Base-by-base conservation (phyloP, 2,888 invertebrate species). In the Peribatodes rhomboidaria region DNA sequence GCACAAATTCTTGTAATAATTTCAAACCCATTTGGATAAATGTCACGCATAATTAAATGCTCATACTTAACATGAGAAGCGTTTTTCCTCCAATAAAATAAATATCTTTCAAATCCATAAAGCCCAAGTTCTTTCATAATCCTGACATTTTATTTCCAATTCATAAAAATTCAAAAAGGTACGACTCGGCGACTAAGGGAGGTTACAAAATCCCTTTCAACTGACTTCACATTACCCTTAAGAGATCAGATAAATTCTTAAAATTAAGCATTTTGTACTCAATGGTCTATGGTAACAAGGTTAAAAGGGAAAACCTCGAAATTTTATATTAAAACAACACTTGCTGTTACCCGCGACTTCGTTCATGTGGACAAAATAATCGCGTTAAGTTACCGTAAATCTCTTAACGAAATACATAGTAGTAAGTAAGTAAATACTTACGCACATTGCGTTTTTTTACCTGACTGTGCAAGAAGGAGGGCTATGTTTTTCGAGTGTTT, bases 141-240 rank as follows among this genome's bases (percentile, higher is more conserved):
- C 41, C 41, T 42, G 14, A 42, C 39, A 54, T 50, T 44, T 59
- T 33, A 59, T 20, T 42, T 52, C 33, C 53, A 61, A 61, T 61
- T 39, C 47, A 54, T 61, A 54, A 47, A 61, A 47, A 35, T 61
- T 39, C 16, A 53, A 53, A 53, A 61, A 41, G 27, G 54, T 54
- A 54, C 42, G 60, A 22, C 22, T 44, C 53, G 31, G 14, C 33
- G 39, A 52, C 42, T 11, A 27, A 39, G 37, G 16, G 60, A 39
- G 33, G 33, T 41, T 35, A 41, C 49, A 46, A 55, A 42, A 55
- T 55, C 61, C 13, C 6, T 55, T 61, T 49, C 55, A 42, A 42
- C 8, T 55, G 49, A 61, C 54, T 55, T 37, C 47, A 39, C 35
- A 37, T 60, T 27, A 13, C 44, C 20, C 27, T 46, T 39, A 42